Conservation (phyloP, 2,888 invertebrate species). For the Emmelina monodactyla region DNA sequence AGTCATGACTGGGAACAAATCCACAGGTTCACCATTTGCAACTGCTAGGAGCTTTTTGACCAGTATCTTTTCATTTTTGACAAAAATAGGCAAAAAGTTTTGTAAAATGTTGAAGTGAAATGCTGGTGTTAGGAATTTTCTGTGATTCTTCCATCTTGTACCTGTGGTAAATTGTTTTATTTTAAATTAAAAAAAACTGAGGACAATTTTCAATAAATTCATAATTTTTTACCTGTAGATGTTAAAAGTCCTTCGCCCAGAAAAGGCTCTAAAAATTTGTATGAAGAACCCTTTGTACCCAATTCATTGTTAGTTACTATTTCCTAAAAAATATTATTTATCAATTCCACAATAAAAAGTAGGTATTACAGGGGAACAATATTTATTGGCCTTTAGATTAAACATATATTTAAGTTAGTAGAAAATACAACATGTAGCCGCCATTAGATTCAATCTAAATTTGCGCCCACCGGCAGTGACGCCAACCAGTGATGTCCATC, state of each 20-base stretch:
- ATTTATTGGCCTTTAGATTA: too few species aligned
- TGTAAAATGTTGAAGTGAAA: conserved; percentile 82
- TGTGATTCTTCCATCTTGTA: conserved; percentile 68
- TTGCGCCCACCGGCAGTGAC: too few species aligned
- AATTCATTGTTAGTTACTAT: conserved; percentile 49
- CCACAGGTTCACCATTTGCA: conserved; percentile 42
- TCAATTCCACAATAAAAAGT: too few species aligned
- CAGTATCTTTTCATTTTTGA: conserved; percentile 68
- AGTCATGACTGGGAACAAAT: conserved; percentile 69
- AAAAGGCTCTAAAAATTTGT: conserved; percentile 52
- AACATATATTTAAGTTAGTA: too few species aligned
- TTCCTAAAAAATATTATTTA: conserved; percentile 34
- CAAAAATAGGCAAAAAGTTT: conserved; percentile 74
- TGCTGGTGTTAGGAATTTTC: conserved; percentile 78
- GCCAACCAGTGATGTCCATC: too few species aligned
- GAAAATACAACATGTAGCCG: too few species aligned
- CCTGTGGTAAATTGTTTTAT: too few species aligned
- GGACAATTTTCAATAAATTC: too few species aligned
- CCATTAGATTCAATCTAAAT: too few species aligned
- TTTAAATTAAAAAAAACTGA: too few species aligned
- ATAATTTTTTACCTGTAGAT: conserved; percentile 41
- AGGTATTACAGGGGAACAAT: too few species aligned
- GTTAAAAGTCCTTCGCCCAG: conserved; percentile 64
- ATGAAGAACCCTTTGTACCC: conserved; percentile 63
- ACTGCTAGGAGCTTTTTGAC: conserved; percentile 54